Percentiles rank a stretch among this genome's conserved stretches.
phyloP scores from a whole-genome alignment of 2,113 vertebrate genomes.

The Nestor notabilis region DNA sequence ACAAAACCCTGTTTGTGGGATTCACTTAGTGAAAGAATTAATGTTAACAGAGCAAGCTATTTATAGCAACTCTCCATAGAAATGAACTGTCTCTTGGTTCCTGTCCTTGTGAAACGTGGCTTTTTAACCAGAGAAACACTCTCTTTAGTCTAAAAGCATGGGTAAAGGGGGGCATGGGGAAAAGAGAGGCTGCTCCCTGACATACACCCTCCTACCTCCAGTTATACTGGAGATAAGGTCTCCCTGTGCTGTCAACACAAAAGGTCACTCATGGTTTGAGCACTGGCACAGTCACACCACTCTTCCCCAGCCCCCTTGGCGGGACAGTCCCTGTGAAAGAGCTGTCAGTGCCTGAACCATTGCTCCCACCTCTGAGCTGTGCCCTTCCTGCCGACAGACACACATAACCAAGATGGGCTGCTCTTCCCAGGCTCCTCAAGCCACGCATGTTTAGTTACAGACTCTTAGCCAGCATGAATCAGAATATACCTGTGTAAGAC shows the following conservation, averaged over 20 bases:
- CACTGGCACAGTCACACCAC: rapidly evolving
- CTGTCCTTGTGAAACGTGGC: background rate
- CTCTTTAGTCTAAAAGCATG: background rate
- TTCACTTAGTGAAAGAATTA: conserved; percentile 40
- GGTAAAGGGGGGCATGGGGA: background rate
- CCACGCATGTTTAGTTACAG: background rate
- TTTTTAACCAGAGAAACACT: conserved; percentile 25
- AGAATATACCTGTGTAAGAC: background rate
- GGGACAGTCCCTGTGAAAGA: rapidly evolving
- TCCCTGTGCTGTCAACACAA: background rate
- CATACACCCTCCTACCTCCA: background rate
- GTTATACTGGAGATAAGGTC: background rate
- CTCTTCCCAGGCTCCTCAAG: background rate
- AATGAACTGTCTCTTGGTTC: conserved; percentile 43
- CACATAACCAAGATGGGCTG: background rate
- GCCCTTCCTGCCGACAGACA: rapidly evolving
- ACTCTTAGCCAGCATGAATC: background rate
- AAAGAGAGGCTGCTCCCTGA: background rate
- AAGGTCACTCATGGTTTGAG: background rate
- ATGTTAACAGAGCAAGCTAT: conserved; percentile 63
- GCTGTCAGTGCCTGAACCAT: background rate
- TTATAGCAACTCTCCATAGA: conserved; percentile 51
- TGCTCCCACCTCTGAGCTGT: background rate
- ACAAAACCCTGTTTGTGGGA: conserved; percentile 59
- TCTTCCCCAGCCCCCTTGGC: background rate